Conservation (phyloP, 2,888 invertebrate species). For the Geotrupes spiniger region DNA sequence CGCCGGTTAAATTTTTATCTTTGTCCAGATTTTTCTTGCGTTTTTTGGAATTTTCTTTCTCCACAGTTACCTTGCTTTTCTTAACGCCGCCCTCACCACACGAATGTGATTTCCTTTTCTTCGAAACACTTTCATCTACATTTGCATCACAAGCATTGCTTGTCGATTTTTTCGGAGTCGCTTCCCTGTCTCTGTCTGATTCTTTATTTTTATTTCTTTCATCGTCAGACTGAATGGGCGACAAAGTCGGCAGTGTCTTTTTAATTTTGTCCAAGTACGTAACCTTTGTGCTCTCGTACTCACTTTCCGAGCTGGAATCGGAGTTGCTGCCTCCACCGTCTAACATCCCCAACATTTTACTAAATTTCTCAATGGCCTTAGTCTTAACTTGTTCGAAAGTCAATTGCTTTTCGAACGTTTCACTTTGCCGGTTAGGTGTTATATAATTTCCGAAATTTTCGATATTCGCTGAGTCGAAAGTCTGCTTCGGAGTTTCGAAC, state of each 20-base stretch:
- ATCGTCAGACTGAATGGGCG: constrained; percentile 14
- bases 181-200: not conserved
- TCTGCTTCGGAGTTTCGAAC: constrained; percentile 29
- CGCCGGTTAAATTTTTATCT: constrained; percentile 1
- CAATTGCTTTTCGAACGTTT: constrained; percentile 4
- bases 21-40: not conserved
- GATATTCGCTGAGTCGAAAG: constrained; percentile 39
- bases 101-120: constrained; percentile 13
- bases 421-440: constrained; percentile 34
- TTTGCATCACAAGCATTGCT: not conserved
- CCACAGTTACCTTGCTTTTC: constrained; percentile 19
- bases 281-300: constrained; percentile 27
- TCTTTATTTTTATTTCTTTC: constrained; percentile 6
- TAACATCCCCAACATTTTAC: not conserved
- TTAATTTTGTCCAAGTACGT: constrained; percentile 13
- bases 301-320: constrained; percentile 42
- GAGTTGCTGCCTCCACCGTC: too few species aligned
- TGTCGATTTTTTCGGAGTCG: not conserved
- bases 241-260: constrained; percentile 33
- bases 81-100: constrained; percentile 8
- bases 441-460: constrained; percentile 42
- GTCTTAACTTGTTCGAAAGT: constrained; percentile 15
- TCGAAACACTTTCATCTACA: not conserved
- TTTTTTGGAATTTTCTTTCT: not conserved
- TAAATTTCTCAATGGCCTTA: not conserved